Base-by-base conservation (phyloP, 2,113 vertebrate genomes). In the Alexandromys fortis region DNA sequence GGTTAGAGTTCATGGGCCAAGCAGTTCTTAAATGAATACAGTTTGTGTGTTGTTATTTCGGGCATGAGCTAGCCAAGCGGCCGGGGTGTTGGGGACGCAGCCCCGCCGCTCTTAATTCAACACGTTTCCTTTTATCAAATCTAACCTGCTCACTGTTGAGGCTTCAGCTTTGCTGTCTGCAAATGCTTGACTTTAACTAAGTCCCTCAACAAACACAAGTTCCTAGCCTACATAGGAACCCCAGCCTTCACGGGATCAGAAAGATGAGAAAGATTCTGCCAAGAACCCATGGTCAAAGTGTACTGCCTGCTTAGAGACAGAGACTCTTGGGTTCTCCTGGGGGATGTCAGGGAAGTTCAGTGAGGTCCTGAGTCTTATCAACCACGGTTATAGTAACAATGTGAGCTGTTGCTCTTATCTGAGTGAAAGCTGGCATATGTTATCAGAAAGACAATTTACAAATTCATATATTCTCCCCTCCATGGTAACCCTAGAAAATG, bases 41-140 rank as follows among this genome's bases (percentile, higher is more conserved):
- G n/a, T n/a, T n/a, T n/a, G n/a, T n/a, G n/a, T n/a, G n/a, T n/a
- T n/a, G n/a, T n/a, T n/a, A n/a, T n/a, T n/a, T n/a, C n/a, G n/a
- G n/a, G n/a, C n/a, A n/a, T n/a, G n/a, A n/a, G n/a, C n/a, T n/a
- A n/a, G n/a, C n/a, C n/a, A n/a, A n/a, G n/a, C n/a, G n/a, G n/a
- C n/a, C n/a, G n/a, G n/a, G n/a, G n/a, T n/a, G n/a, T n/a, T n/a
- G n/a, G n/a, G n/a, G n/a, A n/a, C n/a, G n/a, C n/a, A n/a, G n/a
- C n/a, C n/a, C n/a, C n/a, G n/a, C n/a, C n/a, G n/a, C n/a, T n/a
- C n/a, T n/a, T n/a, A n/a, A n/a, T n/a, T n/a, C n/a, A n/a, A n/a
- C n/a, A n/a, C n/a, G 49, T 33, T 90, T 94, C 70, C 83, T 98
- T 94, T 86, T 91, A 82, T 94, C 47, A 92, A 92, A 67, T 77